Percentiles rank a stretch among this genome's conserved stretches.
Conservation (phyloP, 2,888 invertebrate species). For the Scaeva pyrastri region DNA sequence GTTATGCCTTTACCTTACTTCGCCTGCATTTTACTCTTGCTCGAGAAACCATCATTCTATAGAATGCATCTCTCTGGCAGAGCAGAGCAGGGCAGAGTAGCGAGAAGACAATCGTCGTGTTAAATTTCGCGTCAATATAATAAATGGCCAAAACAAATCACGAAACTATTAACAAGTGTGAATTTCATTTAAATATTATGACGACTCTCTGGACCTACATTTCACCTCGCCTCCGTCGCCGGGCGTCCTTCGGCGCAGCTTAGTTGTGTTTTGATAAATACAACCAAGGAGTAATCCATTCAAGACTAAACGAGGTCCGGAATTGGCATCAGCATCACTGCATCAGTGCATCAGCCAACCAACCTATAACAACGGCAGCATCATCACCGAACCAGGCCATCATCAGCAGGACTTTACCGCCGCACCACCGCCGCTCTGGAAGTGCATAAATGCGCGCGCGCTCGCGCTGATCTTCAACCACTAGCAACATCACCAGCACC, state of each 20-base stretch:
- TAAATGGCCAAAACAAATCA: slow-evolving; percentile 78
- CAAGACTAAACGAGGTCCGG: slow-evolving; percentile 64
- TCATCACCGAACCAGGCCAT: slow-evolving; percentile 71
- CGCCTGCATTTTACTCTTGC: not conserved
- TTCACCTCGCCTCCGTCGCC: not conserved
- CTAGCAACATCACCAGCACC: not conserved
- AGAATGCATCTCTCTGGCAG: slow-evolving; percentile 19
- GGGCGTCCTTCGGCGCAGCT: not conserved
- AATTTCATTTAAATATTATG: slow-evolving; percentile 81
- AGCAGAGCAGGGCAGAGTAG: not conserved
- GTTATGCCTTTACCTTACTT: not conserved
- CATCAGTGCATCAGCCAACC: not conserved
- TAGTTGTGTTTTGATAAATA: slow-evolving; percentile 24
- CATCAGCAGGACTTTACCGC: slow-evolving; percentile 56
- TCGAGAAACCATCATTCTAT: slow-evolving; percentile 26
- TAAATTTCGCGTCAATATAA: slow-evolving; percentile 78
- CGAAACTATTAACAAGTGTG: slow-evolving; percentile 79
- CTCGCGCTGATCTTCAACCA: slow-evolving; percentile 23
- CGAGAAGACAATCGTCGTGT: slow-evolving; percentile 75
- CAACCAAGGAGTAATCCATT: slow-evolving; percentile 64
- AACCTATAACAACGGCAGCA: slow-evolving; percentile 56
- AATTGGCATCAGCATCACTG: slow-evolving; percentile 68
- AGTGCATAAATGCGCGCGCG: slow-evolving; percentile 51
- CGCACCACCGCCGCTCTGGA: slow-evolving; percentile 1
- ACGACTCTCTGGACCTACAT: slow-evolving; percentile 67